phyloP scores from a whole-genome alignment of 2,888 invertebrate genomes.

The Helicoverpa assulta region DNA sequence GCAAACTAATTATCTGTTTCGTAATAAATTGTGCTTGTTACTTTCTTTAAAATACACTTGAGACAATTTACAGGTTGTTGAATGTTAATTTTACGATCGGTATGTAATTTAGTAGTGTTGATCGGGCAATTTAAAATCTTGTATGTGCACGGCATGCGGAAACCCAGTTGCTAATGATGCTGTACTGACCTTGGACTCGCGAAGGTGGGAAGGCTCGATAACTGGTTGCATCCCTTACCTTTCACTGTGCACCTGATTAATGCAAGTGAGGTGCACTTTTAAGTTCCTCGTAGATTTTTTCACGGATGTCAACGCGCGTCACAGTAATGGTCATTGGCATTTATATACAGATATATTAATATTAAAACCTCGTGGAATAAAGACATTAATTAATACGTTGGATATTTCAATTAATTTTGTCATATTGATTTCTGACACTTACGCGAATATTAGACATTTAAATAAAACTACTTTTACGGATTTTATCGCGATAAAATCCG shows the following conservation, averaged over 20 bases:
- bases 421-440: too few species aligned
- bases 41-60: slow-evolving; percentile 21
- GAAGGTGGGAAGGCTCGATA: slow-evolving; percentile 61
- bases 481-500: too few species aligned
- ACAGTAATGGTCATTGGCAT: background rate
- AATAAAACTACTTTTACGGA: too few species aligned
- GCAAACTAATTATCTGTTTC: slow-evolving; percentile 24
- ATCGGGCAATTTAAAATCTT: slow-evolving; percentile 34
- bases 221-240: slow-evolving; percentile 64
- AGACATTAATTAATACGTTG: too few species aligned
- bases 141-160: slow-evolving; percentile 56
- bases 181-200: slow-evolving; percentile 32
- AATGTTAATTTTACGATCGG: slow-evolving; percentile 10
- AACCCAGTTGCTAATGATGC: slow-evolving; percentile 51
- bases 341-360: background rate
- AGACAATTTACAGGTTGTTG: slow-evolving; percentile 2
- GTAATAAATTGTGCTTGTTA: background rate
- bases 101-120: slow-evolving; percentile 29
- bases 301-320: background rate
- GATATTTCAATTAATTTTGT: background rate
- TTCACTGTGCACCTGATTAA: slow-evolving; percentile 59
- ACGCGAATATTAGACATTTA: too few species aligned
- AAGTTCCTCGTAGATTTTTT: background rate
- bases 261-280: slow-evolving; percentile 22
- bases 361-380: too few species aligned